These are phyloP conservation scores for Drosophila parvula DNA, from an alignment of 1,140 invertebrate species.

Conservation along the genomic window DNA sequence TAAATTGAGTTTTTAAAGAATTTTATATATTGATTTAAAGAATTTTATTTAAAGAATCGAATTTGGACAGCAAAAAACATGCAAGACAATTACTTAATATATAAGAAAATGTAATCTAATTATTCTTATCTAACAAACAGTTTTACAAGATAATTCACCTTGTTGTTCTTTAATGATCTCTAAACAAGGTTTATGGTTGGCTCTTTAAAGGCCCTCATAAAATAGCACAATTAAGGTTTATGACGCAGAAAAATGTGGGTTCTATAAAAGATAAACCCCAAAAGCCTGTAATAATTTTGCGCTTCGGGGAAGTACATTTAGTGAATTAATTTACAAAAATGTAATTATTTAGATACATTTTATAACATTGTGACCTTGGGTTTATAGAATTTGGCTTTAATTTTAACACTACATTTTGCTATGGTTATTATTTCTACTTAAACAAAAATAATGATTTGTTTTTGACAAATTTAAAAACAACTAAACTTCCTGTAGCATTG, in stretches of 20 bases:
- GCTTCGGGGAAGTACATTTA: neutral
- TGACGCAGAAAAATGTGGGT: slow-evolving; percentile 1
- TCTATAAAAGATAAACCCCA: neutral
- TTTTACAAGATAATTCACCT: neutral
- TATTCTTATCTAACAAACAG: too few species aligned
- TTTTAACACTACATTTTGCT: neutral
- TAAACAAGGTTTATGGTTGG: neutral
- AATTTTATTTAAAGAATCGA: too few species aligned
- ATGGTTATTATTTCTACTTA: neutral
- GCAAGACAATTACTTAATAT: too few species aligned
- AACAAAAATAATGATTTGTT: neutral
- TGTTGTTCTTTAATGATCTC: neutral
- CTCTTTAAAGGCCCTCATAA: neutral
- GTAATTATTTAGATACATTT: slow-evolving; percentile 1
- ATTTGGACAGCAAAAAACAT: too few species aligned
- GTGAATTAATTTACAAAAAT: neutral
- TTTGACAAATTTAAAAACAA: neutral
- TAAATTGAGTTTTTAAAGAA: too few species aligned
- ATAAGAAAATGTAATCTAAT: too few species aligned
- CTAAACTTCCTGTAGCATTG: neutral
- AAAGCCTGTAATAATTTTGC: slow-evolving; percentile 1
- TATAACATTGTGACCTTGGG: neutral
- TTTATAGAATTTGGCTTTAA: neutral
- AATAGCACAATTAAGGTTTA: neutral
- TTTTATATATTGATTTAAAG: too few species aligned